Percentiles rank a stretch among this genome's conserved stretches.
Evolutionary conservation across 2,797 vertebrate genomes (phyloP).

Genomic region (Pangasius macronema): DNA sequence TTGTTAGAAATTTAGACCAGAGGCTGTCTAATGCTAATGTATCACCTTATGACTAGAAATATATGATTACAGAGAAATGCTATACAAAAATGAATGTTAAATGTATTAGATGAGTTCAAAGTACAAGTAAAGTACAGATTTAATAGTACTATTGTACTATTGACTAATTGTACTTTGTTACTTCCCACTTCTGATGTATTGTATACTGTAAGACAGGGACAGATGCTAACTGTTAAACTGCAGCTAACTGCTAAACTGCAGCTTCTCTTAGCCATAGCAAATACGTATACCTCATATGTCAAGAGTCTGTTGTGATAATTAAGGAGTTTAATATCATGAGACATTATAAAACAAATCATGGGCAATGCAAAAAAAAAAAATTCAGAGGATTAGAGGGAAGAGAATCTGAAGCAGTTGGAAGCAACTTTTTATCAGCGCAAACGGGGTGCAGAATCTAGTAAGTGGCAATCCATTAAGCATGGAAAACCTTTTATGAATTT

Average conservation of each 20-base stretch:
- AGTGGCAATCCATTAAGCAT: background rate
- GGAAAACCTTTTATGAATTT: background rate
- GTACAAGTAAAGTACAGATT: background rate
- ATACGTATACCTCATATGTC: background rate
- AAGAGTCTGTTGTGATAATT: slow-evolving; percentile 5
- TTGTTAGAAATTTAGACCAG: background rate
- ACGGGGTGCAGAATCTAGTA: background rate
- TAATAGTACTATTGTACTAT: background rate
- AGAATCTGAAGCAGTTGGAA: background rate
- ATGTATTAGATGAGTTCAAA: background rate
- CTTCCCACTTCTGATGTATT: background rate
- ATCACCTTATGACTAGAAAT: background rate
- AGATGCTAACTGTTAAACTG: too few species aligned
- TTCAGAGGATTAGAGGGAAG: background rate
- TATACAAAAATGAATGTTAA: background rate
- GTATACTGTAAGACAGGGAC: background rate
- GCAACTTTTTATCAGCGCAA: background rate
- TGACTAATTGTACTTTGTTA: background rate
- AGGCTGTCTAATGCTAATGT: background rate
- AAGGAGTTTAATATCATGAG: background rate
- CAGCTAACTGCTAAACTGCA: too few species aligned
- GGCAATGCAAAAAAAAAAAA: background rate
- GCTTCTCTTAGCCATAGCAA: background rate
- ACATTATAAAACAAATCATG: background rate
- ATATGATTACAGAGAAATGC: background rate